Base-by-base conservation (phyloP, 2,888 invertebrate genomes). In the Orthosia cruda region DNA sequence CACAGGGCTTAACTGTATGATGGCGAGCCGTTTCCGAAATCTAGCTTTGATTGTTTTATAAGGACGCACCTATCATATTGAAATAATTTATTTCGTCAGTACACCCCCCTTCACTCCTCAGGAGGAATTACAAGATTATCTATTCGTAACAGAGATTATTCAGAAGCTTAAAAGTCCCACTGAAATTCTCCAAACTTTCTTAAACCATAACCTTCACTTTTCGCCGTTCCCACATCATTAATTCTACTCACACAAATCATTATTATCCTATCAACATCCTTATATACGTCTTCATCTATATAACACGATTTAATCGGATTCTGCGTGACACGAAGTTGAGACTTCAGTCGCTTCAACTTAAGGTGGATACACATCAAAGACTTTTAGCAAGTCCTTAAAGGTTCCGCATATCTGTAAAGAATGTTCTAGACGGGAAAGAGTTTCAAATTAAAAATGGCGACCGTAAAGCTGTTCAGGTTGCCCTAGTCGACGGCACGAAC, bases 241-340 rank as follows among this genome's bases (percentile, higher is more conserved):
- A 78, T 80, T 80, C 54, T 71, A 61, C 66, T 72, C 61, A 72
- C 61, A 83, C 55, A 72, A 81, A 78, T 66, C 58, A 58, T 79
- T 73, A 69, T 83, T 52, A 83, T 67, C 66, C 47, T 78, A 61
- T 83, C 61, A 83, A 54, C 79, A 63, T 50, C 58, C 40, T 58
- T 78, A 58, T 55, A 59, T 66, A 64, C 52, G 59, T 67, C 18
- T 55, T 47, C 71, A 55, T 57, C 50, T 81, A 67, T 77, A 63
- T 66, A 54, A 50, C 68, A 71, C 58, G 58, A 58, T 73, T 72
- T 80, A 81, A 81, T 81, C 81, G 62, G 81, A 80, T 81, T 81
- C 49, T 55, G 70, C 23, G 65, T 66, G 75, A 84, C 65, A 58
- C 65, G 26, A 68, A 74, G 64, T 79, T 62, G 65, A 59, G 23